Evolutionary conservation across 2,797 vertebrate species (phyloP).

Genomic region (Arctocebus calabarensis): DNA sequence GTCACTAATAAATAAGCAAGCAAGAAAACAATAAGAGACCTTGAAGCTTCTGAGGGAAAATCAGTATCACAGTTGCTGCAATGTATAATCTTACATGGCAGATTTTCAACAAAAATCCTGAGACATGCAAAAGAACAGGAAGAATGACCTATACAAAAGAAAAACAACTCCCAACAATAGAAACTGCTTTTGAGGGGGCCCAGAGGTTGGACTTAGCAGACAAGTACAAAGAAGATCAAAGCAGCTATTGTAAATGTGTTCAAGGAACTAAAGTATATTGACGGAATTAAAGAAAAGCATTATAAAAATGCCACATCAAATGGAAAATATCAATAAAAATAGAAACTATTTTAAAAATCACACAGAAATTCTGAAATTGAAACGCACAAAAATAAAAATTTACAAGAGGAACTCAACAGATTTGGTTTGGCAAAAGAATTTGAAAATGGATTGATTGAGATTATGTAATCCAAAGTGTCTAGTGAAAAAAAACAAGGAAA

Average conservation of each 20-base stretch:
- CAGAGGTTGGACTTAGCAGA: not conserved
- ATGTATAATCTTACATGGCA: not conserved
- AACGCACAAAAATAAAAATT: not conserved
- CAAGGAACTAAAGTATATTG: not conserved
- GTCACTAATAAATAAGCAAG: not conserved
- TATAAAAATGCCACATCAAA: not conserved
- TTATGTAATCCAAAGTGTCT: not conserved
- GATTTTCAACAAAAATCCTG: not conserved
- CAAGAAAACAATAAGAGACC: not conserved
- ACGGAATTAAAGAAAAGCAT: not conserved
- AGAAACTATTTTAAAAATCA: not conserved
- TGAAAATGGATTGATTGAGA: not conserved
- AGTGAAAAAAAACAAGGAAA: not conserved
- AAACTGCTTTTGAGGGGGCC: constrained; percentile 7
- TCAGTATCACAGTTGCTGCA: not conserved
- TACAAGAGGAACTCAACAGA: not conserved
- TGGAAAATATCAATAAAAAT: not conserved
- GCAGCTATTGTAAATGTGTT: not conserved
- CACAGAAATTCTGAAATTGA: not conserved
- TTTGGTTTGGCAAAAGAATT: not conserved
- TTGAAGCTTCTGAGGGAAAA: not conserved
- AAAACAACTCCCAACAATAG: not conserved
- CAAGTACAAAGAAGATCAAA: not conserved
- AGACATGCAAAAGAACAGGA: not conserved
- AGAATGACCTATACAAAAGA: not conserved